These are phyloP conservation scores for Tilapia sparmanii DNA, from an alignment of 2,113 vertebrate genomes.

Conservation along the genomic window DNA sequence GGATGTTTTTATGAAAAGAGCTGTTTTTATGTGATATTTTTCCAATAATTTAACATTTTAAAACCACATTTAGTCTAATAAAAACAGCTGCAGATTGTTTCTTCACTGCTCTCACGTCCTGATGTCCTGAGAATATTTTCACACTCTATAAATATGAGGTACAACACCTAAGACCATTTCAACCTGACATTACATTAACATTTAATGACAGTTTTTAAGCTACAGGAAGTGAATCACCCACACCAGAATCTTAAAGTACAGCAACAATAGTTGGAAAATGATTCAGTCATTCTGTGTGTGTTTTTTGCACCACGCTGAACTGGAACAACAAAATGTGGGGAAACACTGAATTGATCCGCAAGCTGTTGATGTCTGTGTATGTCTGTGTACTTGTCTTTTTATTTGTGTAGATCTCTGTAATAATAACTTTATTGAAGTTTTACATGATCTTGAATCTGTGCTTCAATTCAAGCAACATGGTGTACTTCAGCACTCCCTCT, in stretches of 20 bases:
- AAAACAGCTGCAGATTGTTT: not conserved
- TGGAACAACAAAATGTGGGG: not conserved
- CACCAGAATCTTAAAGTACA: not conserved
- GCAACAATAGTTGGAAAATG: not conserved
- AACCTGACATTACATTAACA: not conserved
- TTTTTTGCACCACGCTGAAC: not conserved
- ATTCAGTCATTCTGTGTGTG: not conserved
- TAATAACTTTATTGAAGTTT: not conserved
- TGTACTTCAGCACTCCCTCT: rapidly evolving
- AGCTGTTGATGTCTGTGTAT: not conserved
- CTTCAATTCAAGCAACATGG: not conserved
- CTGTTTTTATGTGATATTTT: not conserved
- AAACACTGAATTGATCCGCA: slow-evolving; percentile 32
- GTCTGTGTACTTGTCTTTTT: not conserved
- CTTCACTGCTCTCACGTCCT: rapidly evolving
- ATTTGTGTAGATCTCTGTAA: not conserved
- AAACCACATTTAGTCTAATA: not conserved
- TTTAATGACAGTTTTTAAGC: not conserved
- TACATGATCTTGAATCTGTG: not conserved
- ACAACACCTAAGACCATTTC: not conserved
- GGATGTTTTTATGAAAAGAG: not conserved
- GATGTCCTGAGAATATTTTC: not conserved
- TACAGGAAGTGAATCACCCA: not conserved
- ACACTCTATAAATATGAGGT: not conserved
- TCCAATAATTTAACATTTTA: not conserved